A percentile compares a stretch with the other conserved stretches of the same genome.
phyloP scores from a whole-genome alignment of 2,888 invertebrate genomes.

The Cosmia pyralina region DNA sequence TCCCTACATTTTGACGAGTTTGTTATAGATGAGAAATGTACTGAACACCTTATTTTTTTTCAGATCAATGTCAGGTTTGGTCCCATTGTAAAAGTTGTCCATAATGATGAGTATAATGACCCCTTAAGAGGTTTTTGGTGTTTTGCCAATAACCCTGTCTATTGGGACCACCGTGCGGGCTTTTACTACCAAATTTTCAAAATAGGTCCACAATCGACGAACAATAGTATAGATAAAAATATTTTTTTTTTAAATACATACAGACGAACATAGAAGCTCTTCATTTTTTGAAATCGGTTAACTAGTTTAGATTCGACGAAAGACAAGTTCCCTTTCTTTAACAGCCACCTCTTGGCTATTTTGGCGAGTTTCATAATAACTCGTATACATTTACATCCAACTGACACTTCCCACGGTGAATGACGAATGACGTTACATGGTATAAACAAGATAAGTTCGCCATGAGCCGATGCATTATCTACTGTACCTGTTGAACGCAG shows the following conservation, averaged over 20 bases:
- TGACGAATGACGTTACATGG: slow-evolving; percentile 12
- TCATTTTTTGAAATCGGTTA: no score
- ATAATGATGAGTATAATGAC: no score
- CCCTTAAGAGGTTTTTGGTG: no score
- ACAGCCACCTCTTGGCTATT: not conserved
- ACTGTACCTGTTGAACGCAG: slow-evolving; percentile 36
- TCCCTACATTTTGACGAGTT: no score
- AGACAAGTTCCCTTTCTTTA: not conserved
- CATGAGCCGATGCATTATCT: slow-evolving; percentile 37
- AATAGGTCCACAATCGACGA: not conserved
- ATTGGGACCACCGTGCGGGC: no score
- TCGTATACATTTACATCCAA: slow-evolving; percentile 3
- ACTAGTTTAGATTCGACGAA: no score
- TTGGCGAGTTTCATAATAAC: not conserved
- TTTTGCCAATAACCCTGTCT: no score
- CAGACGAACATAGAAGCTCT: not conserved
- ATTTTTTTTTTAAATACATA: no score
- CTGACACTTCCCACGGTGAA: slow-evolving; percentile 37
- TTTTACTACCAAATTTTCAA: not conserved
- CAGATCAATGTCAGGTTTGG: no score
- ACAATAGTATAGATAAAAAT: not conserved
- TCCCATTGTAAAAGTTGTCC: no score
- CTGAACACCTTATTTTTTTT: no score
- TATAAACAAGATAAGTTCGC: slow-evolving; percentile 36
- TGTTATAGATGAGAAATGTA: no score